A percentile compares a stretch with the other conserved stretches of the same genome.
Evolutionary conservation across 2,113 vertebrate species (phyloP).

Genomic region (Pontoporia blainvillei): DNA sequence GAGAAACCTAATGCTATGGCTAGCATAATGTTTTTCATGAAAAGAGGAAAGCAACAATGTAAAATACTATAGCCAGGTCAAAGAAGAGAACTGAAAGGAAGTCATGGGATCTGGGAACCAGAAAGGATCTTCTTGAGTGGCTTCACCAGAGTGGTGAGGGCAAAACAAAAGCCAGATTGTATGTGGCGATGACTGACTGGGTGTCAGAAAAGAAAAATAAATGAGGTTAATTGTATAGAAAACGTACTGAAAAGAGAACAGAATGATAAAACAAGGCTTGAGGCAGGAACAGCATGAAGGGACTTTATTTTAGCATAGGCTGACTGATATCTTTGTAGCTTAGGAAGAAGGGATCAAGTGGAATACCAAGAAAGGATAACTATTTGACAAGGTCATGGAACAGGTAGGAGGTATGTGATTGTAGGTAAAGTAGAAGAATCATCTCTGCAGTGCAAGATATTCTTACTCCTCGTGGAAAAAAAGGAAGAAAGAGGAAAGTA

Average conservation of each 20-base stretch:
- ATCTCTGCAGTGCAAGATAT: not conserved
- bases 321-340: not conserved
- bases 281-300: not conserved
- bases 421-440: not conserved
- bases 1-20: not conserved
- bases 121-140: not conserved
- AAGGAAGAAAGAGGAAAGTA: not conserved
- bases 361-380: not conserved
- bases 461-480: not conserved
- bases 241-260: not conserved
- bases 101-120: not conserved
- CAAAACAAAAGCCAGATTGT: not conserved
- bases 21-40: not conserved
- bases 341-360: not conserved
- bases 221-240: not conserved
- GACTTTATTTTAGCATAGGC: not conserved
- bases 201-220: not conserved
- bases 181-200: not conserved
- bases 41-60: not conserved
- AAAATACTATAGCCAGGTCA: not conserved
- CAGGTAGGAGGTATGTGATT: not conserved
- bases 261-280: not conserved
- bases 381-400: not conserved
- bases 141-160: not conserved
- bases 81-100: not conserved